Percentiles rank a stretch among this genome's conserved stretches.
Conservation (phyloP, 2,113 vertebrate species). For the Capreolus pygargus region DNA sequence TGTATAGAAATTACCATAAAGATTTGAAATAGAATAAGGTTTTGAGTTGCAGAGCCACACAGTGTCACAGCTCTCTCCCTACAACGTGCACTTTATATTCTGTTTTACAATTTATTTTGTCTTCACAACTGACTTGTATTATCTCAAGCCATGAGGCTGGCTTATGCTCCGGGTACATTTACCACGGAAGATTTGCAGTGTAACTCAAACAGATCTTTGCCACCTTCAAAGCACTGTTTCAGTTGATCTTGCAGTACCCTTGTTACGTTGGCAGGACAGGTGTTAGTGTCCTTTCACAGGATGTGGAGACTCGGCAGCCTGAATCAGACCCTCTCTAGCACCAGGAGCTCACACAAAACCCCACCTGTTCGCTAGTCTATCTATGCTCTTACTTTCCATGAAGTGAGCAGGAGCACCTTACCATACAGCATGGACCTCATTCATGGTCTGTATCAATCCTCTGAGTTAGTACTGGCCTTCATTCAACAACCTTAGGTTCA, state of each 20-base stretch:
- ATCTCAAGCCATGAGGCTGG: neutral
- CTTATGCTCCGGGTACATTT: neutral
- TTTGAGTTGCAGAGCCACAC: neutral
- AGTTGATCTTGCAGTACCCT: neutral
- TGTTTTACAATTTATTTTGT: neutral
- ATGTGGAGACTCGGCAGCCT: neutral
- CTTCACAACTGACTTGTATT: neutral
- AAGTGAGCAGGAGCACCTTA: neutral
- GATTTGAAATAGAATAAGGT: neutral
- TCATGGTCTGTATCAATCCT: neutral
- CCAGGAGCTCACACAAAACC: neutral
- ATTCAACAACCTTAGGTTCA: neutral
- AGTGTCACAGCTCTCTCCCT: neutral
- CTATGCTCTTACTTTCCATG: neutral
- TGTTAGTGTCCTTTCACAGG: neutral
- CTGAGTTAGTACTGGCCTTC: neutral
- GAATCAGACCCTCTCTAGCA: neutral
- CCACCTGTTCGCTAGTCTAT: neutral
- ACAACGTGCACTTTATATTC: neutral
- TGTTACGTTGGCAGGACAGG: neutral
- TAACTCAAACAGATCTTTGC: neutral
- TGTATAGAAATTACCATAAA: neutral
- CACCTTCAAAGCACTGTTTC: neutral
- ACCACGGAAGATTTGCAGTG: neutral
- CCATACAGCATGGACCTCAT: neutral